Evolutionary conservation across 2,797 vertebrate species (phyloP), one percentile per base, ranked within the genome.

Genomic region (Channallabes apus): DNA sequence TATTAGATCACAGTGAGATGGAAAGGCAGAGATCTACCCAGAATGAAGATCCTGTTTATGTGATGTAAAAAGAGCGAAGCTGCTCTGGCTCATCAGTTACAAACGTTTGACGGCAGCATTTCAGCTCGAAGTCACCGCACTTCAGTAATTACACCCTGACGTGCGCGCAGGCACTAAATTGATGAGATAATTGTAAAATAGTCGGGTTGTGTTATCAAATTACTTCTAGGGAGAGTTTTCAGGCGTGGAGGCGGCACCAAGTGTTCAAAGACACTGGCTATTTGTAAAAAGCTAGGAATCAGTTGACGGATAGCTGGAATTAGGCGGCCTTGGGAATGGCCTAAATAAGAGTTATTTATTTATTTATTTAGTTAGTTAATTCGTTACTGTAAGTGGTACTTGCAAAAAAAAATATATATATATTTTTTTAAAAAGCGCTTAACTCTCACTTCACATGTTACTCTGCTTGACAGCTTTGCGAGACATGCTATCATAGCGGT

Each of bases 141-240:
- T 89, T 90, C 54, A 82, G 89, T 94, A 93, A 94, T 94, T 92
- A 93, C 92, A 89, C 91, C 87, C 89, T 93, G 87, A 87, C 90
- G 91, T 89, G 87, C 90, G 92, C 89, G 90, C 89, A 91, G 89
- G 90, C 92, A 92, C 86, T 84, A 92, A 93, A 94, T 93, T 95
- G 93, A 95, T 94, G 90, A 91, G 90, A 94, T 94, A 95, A 94
- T 94, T 94, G 92, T 87, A 82, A 91, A 87, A 85, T 91, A 87
- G 91, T 91, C 86, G 85, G 90, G 90, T 93, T 90, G 82, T 71
- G 91, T 90, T 87, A 86, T 88, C 90, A 93, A 94, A 95, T 94
- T 94, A 92, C 88, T 88, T 85, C 65, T 90, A 88, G 85, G 84
- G 87, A 90, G 84, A 87, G 78, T 82, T 92, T 61, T 90, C 86